Evolutionary conservation across 2,888 invertebrate species (phyloP), one percentile per base, ranked within the genome.

Genomic region (Cheilosia grossa): DNA sequence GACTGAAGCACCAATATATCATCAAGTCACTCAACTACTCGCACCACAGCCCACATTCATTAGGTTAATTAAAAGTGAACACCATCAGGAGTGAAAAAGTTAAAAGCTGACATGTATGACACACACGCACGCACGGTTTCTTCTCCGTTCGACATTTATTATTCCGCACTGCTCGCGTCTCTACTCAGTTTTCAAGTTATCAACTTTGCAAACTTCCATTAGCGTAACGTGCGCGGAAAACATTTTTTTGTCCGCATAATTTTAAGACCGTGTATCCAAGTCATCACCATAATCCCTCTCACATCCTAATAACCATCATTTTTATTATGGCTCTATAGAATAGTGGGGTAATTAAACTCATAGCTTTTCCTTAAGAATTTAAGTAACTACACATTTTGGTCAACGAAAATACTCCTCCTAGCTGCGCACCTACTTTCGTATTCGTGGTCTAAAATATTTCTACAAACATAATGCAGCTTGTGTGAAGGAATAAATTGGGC

Each of bases 61-160:
- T 70, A 75, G 40, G 72, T 66, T 85, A 85, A 85, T 81, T 85
- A 81, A 78, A 78, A 82, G 54, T 72, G 53, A 69, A 70, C 66
- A 49, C 42, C 63, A 74, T 58, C 69, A 19, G 37, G 33, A 75
- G 58, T 69, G 58, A 49, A 53, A 80, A 80, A 64, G 58, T 80
- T 54, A 51, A 64, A 66, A 72, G 61, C 37, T 73, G n/a, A 69
- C 54, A 63, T 54, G 37, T 54, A 63, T 24, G 27, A 19, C 30
- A 15, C 15, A 58, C 40, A 27, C 69, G 30, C n/a, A 58, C 58
- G 27, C 33, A 63, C n/a, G n/a, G 49, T 27, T 5, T 10, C n/a
- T 21, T 9, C 21, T 13, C 6, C 19, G 30, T 27, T 30, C 21
- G 19, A 44, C 70, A 33, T 70, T 59, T 70, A 49, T 59, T 59